Conservation (phyloP, 2,113 vertebrate species). For the Alosa alosa region DNA sequence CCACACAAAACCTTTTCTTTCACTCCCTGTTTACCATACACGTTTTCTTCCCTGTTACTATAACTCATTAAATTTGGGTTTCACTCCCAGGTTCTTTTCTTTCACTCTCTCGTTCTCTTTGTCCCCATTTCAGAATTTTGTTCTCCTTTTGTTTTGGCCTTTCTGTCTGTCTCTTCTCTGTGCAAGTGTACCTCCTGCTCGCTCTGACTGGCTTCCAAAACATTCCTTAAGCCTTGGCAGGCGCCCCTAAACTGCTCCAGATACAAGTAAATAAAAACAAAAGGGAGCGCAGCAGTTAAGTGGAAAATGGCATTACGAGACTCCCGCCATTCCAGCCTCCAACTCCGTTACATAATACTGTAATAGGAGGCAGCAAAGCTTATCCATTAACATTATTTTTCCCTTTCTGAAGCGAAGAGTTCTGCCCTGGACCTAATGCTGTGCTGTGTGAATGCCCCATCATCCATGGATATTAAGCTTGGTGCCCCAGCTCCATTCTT, state of each 20-base stretch:
- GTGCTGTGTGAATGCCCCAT: slow-evolving; percentile 54
- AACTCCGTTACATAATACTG: slow-evolving; percentile 58
- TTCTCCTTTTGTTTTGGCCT: background rate
- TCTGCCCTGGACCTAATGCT: slow-evolving; percentile 51
- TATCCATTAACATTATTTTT: slow-evolving; percentile 52
- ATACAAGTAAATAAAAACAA: slow-evolving; percentile 48
- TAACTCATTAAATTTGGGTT: background rate
- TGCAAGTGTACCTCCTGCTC: background rate
- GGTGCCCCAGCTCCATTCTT: slow-evolving; percentile 37
- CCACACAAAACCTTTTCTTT: background rate
- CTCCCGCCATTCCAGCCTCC: slow-evolving; percentile 39
- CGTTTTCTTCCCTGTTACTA: background rate
- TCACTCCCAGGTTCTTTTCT: background rate
- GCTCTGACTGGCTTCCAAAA: slow-evolving; percentile 24
- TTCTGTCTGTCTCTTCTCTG: slow-evolving; percentile 9
- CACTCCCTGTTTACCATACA: background rate
- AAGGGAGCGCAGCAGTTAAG: slow-evolving; percentile 40
- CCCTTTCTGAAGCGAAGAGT: slow-evolving; percentile 55
- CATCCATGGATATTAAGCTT: slow-evolving; percentile 48
- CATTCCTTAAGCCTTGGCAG: slow-evolving; percentile 30
- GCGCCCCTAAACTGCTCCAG: slow-evolving; percentile 30
- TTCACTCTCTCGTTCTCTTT: slow-evolving; percentile 21
- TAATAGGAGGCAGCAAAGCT: slow-evolving; percentile 37
- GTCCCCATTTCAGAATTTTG: background rate
- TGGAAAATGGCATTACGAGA: slow-evolving; percentile 49